These are phyloP conservation scores for Chloroceryle inda DNA, from an alignment of 2,797 vertebrate genomes.

Conservation along the genomic window DNA sequence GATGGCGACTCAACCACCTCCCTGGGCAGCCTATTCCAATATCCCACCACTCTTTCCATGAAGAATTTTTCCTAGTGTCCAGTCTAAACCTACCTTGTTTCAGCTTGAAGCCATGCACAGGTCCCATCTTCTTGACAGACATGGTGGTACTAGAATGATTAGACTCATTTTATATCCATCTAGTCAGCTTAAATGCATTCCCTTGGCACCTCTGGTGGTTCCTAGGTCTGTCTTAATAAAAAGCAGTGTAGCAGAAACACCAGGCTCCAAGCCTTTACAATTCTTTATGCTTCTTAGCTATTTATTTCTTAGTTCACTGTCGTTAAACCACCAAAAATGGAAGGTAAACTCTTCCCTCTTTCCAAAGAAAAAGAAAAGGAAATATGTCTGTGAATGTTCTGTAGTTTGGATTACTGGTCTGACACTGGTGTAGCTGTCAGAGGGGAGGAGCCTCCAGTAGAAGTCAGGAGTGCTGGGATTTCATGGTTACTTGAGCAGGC, in stretches of 20 bases:
- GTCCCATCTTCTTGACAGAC: background rate
- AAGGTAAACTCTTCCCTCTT: background rate
- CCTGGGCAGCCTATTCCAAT: no score
- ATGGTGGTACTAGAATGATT: background rate
- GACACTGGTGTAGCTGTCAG: background rate
- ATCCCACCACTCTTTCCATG: no score
- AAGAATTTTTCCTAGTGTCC: no score
- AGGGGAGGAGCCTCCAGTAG: background rate
- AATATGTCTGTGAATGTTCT: background rate
- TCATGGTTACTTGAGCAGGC: background rate
- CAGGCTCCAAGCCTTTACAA: background rate
- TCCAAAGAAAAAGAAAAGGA: background rate
- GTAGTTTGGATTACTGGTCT: background rate
- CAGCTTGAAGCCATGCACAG: rapidly evolving
- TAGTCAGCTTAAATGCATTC: background rate
- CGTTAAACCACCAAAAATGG: background rate
- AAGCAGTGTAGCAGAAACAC: background rate
- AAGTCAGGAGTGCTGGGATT: background rate
- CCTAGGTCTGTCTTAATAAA: background rate
- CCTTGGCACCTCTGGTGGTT: background rate
- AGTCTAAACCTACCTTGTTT: no score
- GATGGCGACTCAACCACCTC: no score
- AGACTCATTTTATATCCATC: background rate
- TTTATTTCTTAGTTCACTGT: background rate
- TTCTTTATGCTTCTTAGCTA: background rate